A percentile compares a stretch with the other conserved stretches of the same genome.
These are phyloP conservation scores for Telmatochromis sp. DNA, from an alignment of 2,113 vertebrate species.

Conservation along the genomic window DNA sequence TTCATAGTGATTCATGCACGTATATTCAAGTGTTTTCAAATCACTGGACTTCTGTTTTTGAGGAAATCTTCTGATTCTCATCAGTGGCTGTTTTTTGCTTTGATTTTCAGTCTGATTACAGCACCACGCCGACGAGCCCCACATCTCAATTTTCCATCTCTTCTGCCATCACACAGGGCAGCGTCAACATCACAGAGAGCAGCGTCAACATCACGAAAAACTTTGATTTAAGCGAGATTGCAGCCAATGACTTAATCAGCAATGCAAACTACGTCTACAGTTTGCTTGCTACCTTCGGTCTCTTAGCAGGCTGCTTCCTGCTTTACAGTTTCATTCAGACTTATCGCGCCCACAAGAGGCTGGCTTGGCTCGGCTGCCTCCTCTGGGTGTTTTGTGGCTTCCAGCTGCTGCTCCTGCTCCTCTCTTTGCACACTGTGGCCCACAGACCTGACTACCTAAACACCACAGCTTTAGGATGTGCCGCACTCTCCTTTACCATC, in stretches of 20 bases:
- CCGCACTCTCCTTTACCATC: slow-evolving; percentile 67
- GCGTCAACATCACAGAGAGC: neutral
- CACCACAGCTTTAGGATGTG: slow-evolving; percentile 62
- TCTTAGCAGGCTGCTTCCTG: slow-evolving; percentile 64
- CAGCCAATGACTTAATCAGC: slow-evolving; percentile 62
- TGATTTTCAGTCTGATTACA: slow-evolving; percentile 9
- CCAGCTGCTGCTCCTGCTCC: slow-evolving; percentile 67
- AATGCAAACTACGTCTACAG: slow-evolving; percentile 67
- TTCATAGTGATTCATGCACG: neutral
- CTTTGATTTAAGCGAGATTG: slow-evolving; percentile 7
- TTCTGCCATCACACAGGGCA: neutral
- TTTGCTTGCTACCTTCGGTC: slow-evolving; percentile 60
- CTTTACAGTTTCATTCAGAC: slow-evolving; percentile 62
- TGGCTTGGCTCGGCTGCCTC: slow-evolving; percentile 57
- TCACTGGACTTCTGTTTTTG: neutral
- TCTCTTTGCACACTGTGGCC: slow-evolving; percentile 66
- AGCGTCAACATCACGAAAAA: neutral
- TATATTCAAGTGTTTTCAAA: neutral
- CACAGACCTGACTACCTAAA: slow-evolving; percentile 66
- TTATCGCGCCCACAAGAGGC: slow-evolving; percentile 9
- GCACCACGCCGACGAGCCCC: neutral
- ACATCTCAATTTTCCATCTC: neutral
- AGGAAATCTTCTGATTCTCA: neutral
- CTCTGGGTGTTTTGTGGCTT: slow-evolving; percentile 65
- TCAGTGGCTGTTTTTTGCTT: neutral